A percentile compares a stretch with the other conserved stretches of the same genome.
Conservation (phyloP, 2,797 vertebrate genomes). For the Oceanodroma leucorhoa region DNA sequence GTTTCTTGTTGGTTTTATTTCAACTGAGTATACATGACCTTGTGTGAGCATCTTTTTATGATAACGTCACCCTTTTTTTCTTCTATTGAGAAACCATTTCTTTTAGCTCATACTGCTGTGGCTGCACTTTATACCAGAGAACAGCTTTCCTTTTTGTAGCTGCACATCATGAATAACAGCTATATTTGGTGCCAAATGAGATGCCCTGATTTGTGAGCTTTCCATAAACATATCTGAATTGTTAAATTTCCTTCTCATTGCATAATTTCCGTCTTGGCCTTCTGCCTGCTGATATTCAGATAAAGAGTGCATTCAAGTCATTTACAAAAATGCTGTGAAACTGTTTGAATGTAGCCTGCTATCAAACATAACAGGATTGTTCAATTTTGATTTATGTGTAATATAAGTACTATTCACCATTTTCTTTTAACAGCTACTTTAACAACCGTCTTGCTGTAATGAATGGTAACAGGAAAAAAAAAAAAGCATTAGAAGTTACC, state of each 20-base stretch:
- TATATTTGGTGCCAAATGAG: slow-evolving; percentile 74
- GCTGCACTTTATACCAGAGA: slow-evolving; percentile 37
- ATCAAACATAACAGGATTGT: slow-evolving; percentile 55
- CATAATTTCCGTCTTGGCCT: slow-evolving; percentile 70
- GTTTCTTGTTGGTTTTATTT: background rate
- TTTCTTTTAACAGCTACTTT: slow-evolving; percentile 51
- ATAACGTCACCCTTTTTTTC: background rate
- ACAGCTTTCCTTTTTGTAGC: slow-evolving; percentile 56
- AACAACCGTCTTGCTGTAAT: slow-evolving; percentile 33
- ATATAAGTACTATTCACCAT: background rate
- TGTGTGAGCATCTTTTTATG: background rate
- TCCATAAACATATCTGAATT: slow-evolving; percentile 74
- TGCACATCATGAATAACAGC: slow-evolving; percentile 62
- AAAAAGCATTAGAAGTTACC: background rate
- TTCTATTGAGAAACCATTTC: slow-evolving; percentile 33
- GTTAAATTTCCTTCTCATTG: slow-evolving; percentile 75
- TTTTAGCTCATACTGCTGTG: background rate
- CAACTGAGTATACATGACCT: background rate
- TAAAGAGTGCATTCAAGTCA: slow-evolving; percentile 70
- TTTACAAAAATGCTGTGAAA: slow-evolving; percentile 59
- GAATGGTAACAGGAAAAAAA: background rate
- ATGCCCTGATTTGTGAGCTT: slow-evolving; percentile 67
- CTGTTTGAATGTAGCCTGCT: slow-evolving; percentile 28
- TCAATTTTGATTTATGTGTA: slow-evolving; percentile 49
- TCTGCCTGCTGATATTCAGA: slow-evolving; percentile 70